Base-by-base conservation (phyloP, 2,888 invertebrate genomes). In the Ectemnius lituratus region DNA sequence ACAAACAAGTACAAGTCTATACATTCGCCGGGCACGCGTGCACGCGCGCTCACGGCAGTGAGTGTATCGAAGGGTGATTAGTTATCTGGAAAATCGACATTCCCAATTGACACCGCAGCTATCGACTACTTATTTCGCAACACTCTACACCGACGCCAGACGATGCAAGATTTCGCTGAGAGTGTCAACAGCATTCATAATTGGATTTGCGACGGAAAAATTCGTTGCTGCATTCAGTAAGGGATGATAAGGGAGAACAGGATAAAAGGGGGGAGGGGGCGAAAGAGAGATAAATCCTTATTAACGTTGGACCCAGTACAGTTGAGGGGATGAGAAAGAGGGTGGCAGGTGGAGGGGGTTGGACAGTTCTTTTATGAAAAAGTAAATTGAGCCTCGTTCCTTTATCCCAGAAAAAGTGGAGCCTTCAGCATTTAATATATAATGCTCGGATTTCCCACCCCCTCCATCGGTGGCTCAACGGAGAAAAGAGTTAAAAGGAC, bases 1-100 rank as follows among this genome's bases (percentile, higher is more conserved):
- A 83, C 82, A 82, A 85, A 84, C 81, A 79, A 80, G 73, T 85
- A 80, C 74, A 80, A 83, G 81, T 86, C 75, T 82, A 84, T 83
- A 85, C 84, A 85, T 77, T 69, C 74, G 68, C 73, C 80, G 74
- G 67, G 63, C 62, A 23, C 37, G 37, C 37, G 37, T 8, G 37
- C 2, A 37, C 52, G 66, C 76, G 74, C 68, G 66, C 76, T 23
- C 23, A 72, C 68, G 75, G 70, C 67, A 73, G 60, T 75, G 71
- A 72, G 67, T 27, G 62, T 78, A 78, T 66, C 77, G 62, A 67
- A 37, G 73, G 64, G 74, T 76, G 75, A 62, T 81, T 73, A 78
- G 64, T 37, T 37, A 37, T 37, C 37, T 6, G 37, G 37, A 37
- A 37, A 37, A 37, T 37, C 37, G 37, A 37, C 37, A 6, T 37